Evolutionary conservation across 2,113 vertebrate species (phyloP), one percentile per base, ranked within the genome.

Genomic region (Lampris incognitus): DNA sequence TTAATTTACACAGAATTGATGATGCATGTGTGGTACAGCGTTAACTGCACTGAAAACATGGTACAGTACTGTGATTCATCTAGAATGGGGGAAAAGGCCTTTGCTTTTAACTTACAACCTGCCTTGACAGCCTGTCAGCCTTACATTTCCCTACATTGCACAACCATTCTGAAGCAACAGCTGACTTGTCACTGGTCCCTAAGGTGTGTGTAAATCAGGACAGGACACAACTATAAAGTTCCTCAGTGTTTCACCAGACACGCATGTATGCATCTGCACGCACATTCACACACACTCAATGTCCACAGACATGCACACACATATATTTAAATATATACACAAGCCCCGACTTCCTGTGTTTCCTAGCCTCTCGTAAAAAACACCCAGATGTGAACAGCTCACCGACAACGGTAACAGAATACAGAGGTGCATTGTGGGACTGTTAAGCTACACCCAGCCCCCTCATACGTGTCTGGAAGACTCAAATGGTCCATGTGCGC

Each of bases 341-440:
- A 55, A 69, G 42, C 65, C 58, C 64, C 41, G 83, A 87, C 89
- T 91, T 92, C 89, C 90, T 90, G 90, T 89, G 87, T 92, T 91
- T 89, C 78, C 79, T 75, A 80, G 82, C 59, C 76, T 66, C 86
- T 91, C 71, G 78, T 92, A 92, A 90, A 92, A 92, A 92, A 83
- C 86, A 91, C 88, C 89, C 90, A 92, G 89, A 92, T 93, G 92
- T 92, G 84, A 87, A 84, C 78, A 65, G 82, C 83, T 85, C 79
- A 84, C 81, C 81, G 66, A 82, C 81, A 60, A 89, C 85, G 72
- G 75, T 5, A 76, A 67, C 79, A 75, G 69, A 90, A 86, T 66
- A 93, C 87, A 91, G 89, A 92, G 87, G 82, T 82, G 78, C 83
- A 92, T 90, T 93, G 92, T 93, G 86, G 79, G 76, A 57, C 77